phyloP scores from a whole-genome alignment of 2,888 invertebrate genomes.

The Lagria hirta region DNA sequence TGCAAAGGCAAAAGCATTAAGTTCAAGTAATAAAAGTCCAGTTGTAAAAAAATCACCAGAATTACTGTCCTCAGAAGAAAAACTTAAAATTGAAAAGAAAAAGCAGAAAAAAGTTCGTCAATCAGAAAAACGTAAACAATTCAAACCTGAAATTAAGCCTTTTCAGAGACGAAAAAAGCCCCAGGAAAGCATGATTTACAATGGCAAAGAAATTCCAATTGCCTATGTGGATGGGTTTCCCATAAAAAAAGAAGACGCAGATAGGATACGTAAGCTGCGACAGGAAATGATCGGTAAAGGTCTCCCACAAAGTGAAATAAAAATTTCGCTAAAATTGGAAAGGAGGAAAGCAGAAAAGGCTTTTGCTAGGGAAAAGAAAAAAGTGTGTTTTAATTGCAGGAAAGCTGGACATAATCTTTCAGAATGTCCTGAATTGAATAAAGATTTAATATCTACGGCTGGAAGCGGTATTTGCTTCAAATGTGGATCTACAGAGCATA shows the following conservation, averaged over 20 bases:
- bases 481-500: slow-evolving; percentile 88
- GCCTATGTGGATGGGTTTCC: slow-evolving; percentile 71
- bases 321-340: slow-evolving; percentile 67
- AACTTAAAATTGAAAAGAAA: slow-evolving; percentile 40
- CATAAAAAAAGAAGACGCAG: slow-evolving; percentile 70
- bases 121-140: slow-evolving; percentile 34
- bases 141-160: slow-evolving; percentile 9
- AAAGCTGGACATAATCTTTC: slow-evolving; percentile 78
- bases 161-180: slow-evolving; percentile 9
- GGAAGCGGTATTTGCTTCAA: slow-evolving; percentile 79
- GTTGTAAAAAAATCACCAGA: too few relatives aligned
- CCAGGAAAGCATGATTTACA: slow-evolving; percentile 56
- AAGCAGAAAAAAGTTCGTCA: slow-evolving; percentile 38
- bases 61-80: slow-evolving; percentile 31
- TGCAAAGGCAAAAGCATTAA: background rate
- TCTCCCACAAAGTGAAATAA: slow-evolving; percentile 68
- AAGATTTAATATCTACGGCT: slow-evolving; percentile 53
- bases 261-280: slow-evolving; percentile 62
- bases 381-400: slow-evolving; percentile 79
- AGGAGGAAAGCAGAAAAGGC: slow-evolving; percentile 72
- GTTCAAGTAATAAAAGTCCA: slow-evolving; percentile 4
- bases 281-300: slow-evolving; percentile 67
- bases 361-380: slow-evolving; percentile 65
- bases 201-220: slow-evolving; percentile 65
- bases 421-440: slow-evolving; percentile 73